Conservation (phyloP, 2,797 vertebrate genomes). For the Leptodactylus fallax region DNA sequence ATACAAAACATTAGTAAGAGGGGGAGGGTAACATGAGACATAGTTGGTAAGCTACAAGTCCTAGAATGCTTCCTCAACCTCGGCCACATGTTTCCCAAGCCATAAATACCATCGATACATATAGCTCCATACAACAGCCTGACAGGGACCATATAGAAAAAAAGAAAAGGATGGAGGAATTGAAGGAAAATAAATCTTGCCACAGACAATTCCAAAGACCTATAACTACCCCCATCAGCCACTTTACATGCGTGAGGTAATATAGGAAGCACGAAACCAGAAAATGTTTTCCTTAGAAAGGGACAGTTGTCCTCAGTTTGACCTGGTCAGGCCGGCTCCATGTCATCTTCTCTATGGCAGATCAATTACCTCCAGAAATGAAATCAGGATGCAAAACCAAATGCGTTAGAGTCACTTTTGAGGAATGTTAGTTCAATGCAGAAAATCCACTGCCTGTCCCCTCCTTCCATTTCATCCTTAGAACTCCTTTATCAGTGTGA, state of each 20-base stretch:
- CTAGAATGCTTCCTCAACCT: background rate
- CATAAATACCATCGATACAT: background rate
- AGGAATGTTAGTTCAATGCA: background rate
- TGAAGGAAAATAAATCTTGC: background rate
- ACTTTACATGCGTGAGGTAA: background rate
- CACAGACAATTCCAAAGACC: background rate
- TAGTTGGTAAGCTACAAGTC: background rate
- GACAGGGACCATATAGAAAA: background rate
- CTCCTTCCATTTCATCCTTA: background rate
- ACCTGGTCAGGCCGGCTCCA: slow-evolving; percentile 12
- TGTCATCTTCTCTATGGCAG: background rate
- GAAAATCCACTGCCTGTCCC: background rate
- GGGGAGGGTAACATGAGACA: background rate
- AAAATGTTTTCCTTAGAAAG: slow-evolving; percentile 32
- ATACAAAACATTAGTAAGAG: background rate
- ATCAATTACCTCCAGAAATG: slow-evolving; percentile 28
- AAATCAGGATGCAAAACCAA: background rate
- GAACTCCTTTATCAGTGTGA: background rate
- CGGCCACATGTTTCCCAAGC: background rate
- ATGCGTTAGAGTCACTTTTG: background rate
- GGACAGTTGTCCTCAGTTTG: slow-evolving; percentile 40
- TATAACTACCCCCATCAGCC: background rate
- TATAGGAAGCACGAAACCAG: slow-evolving; percentile 9
- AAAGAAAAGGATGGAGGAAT: background rate
- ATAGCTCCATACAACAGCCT: background rate